These are phyloP conservation scores for Polypedilum vanderplanki DNA, from an alignment of 1,140 invertebrate species.

Conservation along the genomic window DNA sequence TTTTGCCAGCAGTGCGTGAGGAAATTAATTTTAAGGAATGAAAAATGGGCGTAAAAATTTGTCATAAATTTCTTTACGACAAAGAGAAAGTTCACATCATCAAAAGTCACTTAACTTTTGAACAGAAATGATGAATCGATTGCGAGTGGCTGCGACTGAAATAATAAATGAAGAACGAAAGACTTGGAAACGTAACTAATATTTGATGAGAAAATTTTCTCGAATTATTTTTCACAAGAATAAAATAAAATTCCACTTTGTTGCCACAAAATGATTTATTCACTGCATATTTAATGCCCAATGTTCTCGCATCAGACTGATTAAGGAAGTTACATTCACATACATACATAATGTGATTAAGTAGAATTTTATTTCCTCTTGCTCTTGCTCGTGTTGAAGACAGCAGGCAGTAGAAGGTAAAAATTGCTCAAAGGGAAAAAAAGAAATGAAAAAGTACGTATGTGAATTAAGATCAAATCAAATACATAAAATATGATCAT, in stretches of 20 bases:
- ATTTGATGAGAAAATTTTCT: background rate
- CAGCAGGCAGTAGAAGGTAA: background rate
- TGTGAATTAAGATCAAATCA: constrained; percentile 26
- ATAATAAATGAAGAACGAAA: background rate
- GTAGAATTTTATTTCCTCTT: background rate
- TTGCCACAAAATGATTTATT: background rate
- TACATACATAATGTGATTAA: constrained; percentile 27
- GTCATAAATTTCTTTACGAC: background rate
- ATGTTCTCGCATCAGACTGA: background rate
- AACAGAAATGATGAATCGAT: constrained; percentile 1
- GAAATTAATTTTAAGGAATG: constrained; percentile 4
- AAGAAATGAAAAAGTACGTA: background rate
- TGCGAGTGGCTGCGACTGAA: background rate
- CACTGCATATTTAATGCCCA: background rate
- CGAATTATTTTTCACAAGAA: background rate
- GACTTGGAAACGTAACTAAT: background rate
- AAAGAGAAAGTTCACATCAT: constrained; percentile 1
- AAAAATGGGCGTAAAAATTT: constrained; percentile 6
- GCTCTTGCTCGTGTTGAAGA: background rate
- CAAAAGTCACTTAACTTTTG: background rate
- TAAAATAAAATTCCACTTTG: background rate
- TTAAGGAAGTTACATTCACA: background rate
- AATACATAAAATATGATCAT: constrained; percentile 20
- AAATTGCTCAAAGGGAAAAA: background rate
- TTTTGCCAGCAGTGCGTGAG: background rate